Percentiles rank a stretch among this genome's conserved stretches.
Evolutionary conservation across 1,140 invertebrate genomes (phyloP).

Genomic region (Lineus longissimus): DNA sequence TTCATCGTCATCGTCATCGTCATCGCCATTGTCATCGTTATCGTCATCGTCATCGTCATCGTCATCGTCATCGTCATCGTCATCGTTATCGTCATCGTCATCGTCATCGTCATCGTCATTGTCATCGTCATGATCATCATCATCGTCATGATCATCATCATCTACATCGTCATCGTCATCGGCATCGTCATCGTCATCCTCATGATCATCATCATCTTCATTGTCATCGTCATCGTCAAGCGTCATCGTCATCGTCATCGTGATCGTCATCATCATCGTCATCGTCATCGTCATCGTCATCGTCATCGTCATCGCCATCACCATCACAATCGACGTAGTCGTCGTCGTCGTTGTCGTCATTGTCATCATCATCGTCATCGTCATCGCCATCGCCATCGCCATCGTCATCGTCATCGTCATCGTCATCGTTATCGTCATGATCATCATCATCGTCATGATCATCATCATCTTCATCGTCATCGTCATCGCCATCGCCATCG

Average conservation of each 20-base stretch:
- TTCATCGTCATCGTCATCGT: not conserved
- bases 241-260: not conserved
- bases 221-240: too few species aligned
- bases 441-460: too few species aligned
- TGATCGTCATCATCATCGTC: not conserved
- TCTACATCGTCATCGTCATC: too few species aligned
- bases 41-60: not conserved
- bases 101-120: too few species aligned
- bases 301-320: not conserved
- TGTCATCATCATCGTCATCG: slow-evolving; percentile 1
- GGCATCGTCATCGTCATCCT: too few species aligned
- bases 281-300: not conserved
- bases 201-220: too few species aligned
- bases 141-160: too few species aligned
- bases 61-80: not conserved
- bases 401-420: slow-evolving; percentile 1
- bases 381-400: slow-evolving; percentile 1
- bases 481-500: not conserved
- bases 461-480: too few species aligned
- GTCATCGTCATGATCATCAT: too few species aligned
- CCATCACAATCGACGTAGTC: too few species aligned
- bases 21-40: not conserved
- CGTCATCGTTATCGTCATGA: slow-evolving; percentile 1
- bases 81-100: not conserved
- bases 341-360: too few species aligned